phyloP scores from a whole-genome alignment of 2,113 vertebrate species.

The Anser cygnoides region DNA sequence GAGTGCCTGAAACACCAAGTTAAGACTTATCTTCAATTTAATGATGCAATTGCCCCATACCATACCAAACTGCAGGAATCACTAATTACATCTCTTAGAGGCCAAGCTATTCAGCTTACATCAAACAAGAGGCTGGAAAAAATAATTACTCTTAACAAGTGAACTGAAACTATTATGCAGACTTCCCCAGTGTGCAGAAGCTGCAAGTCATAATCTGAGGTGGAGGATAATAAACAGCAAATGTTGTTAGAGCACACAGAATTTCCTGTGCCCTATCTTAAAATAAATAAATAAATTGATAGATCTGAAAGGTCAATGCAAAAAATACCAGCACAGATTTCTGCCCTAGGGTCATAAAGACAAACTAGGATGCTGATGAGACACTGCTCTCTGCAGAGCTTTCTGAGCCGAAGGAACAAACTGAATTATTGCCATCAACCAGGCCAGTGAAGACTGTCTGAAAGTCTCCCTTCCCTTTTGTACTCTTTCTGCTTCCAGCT shows the following conservation, averaged over 20 bases:
- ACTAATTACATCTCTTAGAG: slow-evolving; percentile 53
- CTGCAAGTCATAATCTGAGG: slow-evolving; percentile 16
- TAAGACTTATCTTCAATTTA: slow-evolving; percentile 22
- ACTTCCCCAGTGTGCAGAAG: slow-evolving; percentile 15
- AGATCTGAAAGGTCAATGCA: background rate
- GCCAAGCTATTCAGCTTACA: slow-evolving; percentile 20
- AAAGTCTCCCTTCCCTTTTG: background rate
- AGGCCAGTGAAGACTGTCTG: background rate
- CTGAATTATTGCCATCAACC: background rate
- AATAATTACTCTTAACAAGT: slow-evolving; percentile 65
- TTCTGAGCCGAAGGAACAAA: background rate
- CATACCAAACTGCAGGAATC: slow-evolving; percentile 34
- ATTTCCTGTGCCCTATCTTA: background rate
- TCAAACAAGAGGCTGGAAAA: slow-evolving; percentile 38
- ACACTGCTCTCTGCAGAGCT: background rate
- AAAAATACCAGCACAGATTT: background rate
- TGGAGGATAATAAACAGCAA: background rate
- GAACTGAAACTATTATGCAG: slow-evolving; percentile 58
- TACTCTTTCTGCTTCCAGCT: background rate
- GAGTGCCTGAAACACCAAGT: background rate
- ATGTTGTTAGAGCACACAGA: background rate
- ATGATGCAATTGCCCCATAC: background rate
- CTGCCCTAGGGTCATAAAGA: slow-evolving; percentile 2
- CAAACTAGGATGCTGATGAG: background rate
- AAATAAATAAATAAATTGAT: background rate